Evolutionary conservation across 2,888 invertebrate species (phyloP).

Genomic region (Drosophila robusta): DNA sequence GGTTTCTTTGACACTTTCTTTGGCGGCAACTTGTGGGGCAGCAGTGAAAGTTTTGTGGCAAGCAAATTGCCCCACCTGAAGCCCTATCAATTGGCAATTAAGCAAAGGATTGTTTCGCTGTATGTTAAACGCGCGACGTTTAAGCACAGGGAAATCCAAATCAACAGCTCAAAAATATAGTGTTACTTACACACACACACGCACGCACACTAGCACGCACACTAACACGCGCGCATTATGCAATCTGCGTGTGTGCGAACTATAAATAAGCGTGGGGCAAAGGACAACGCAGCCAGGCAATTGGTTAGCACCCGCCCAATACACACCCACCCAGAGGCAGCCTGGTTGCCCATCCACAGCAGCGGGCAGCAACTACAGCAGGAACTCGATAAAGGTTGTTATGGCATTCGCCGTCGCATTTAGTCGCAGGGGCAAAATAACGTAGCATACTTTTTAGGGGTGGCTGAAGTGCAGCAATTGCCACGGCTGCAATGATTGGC

Average conservation of each 20-base stretch:
- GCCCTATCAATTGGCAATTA: slow-evolving; percentile 58
- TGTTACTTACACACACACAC: slow-evolving; percentile 19
- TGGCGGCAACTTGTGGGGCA: slow-evolving; percentile 36
- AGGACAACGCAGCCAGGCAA: slow-evolving; percentile 57
- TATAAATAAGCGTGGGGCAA: slow-evolving; percentile 38
- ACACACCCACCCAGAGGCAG: slow-evolving; percentile 4
- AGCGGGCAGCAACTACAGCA: background rate
- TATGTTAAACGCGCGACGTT: slow-evolving; percentile 32
- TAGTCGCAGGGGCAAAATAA: slow-evolving; percentile 59
- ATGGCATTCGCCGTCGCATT: slow-evolving; percentile 72
- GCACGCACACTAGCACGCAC: background rate
- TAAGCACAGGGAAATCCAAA: background rate
- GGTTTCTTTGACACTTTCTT: slow-evolving; percentile 59
- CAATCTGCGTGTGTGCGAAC: slow-evolving; percentile 32
- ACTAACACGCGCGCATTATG: slow-evolving; percentile 33
- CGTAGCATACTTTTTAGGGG: slow-evolving; percentile 79
- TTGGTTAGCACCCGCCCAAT: slow-evolving; percentile 66
- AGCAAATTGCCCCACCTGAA: slow-evolving; percentile 30
- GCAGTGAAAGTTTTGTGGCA: slow-evolving; percentile 53
- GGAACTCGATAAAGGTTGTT: slow-evolving; percentile 59
- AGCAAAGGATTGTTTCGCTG: slow-evolving; percentile 47
- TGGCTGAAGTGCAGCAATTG: slow-evolving; percentile 67
- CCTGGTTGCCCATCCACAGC: background rate
- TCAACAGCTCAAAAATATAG: slow-evolving; percentile 27
- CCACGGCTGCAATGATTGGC: slow-evolving; percentile 62